phyloP scores from a whole-genome alignment of 2,113 vertebrate species.

The Vulpes vulpes region DNA sequence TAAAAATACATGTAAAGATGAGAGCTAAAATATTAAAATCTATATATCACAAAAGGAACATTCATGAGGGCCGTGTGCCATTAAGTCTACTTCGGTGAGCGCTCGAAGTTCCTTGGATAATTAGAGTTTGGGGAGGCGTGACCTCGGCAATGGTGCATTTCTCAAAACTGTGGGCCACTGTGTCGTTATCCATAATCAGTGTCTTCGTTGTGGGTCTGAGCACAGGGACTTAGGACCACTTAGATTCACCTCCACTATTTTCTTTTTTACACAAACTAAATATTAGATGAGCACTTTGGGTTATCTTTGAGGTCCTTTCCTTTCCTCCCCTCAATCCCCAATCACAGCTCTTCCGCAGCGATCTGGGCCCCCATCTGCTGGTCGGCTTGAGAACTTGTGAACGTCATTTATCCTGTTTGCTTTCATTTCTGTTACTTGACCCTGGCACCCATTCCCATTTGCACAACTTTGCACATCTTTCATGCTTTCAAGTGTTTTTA shows the following conservation, averaged over 20 bases:
- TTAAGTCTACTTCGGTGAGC: neutral
- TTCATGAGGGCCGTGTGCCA: neutral
- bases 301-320: neutral
- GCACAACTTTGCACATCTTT: neutral
- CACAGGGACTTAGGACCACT: neutral
- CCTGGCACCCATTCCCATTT: neutral
- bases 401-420: neutral
- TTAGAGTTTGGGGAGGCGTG: neutral
- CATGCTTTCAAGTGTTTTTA: slow-evolving; percentile 1
- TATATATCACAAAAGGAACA: neutral
- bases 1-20: slow-evolving; percentile 44
- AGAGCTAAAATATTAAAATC: slow-evolving; percentile 21
- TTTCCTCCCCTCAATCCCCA: neutral
- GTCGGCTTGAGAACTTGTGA: slow-evolving; percentile 40
- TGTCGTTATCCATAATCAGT: neutral
- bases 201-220: neutral
- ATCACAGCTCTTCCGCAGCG: neutral
- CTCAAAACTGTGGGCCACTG: neutral
- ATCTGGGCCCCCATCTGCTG: slow-evolving; percentile 48
- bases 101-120: slow-evolving; percentile 20
- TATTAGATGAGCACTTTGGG: neutral
- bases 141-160: slow-evolving; percentile 5
- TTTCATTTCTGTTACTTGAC: neutral
- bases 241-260: neutral
- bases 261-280: neutral